Conservation (phyloP, 2,113 vertebrate species). For the Hyperopisus bebe region DNA sequence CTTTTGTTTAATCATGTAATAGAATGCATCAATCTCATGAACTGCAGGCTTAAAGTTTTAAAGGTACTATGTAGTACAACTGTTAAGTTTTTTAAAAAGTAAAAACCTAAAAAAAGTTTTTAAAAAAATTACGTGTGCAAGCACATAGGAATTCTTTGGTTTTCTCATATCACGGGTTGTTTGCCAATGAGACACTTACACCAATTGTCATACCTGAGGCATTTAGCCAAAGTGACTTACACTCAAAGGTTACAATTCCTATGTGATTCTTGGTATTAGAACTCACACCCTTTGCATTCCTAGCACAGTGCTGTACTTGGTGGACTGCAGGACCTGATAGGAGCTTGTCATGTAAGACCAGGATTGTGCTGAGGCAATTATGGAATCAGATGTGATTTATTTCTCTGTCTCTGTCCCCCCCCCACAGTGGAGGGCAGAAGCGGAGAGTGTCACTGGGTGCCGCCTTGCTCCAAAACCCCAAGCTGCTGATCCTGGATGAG, state of each 20-base stretch:
- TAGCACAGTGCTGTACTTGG: not conserved
- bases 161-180: not conserved
- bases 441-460: slow-evolving; percentile 63
- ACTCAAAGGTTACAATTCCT: not conserved
- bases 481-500: slow-evolving; percentile 67
- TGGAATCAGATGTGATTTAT: not conserved
- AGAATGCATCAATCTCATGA: not conserved
- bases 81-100: not conserved
- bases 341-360: not conserved
- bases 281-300: not conserved
- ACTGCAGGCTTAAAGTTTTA: not conserved
- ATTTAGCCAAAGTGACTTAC: not conserved
- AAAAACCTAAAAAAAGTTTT: not conserved
- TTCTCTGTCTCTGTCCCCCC: not conserved
- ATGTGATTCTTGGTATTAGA: not conserved
- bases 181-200: not conserved
- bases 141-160: not conserved
- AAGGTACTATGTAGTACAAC: not conserved
- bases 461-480: slow-evolving; percentile 66
- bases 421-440: slow-evolving; percentile 58
- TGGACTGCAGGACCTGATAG: not conserved
- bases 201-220: not conserved
- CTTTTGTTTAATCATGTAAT: not conserved
- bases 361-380: not conserved
- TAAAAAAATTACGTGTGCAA: not conserved